Conservation (phyloP, 1,140 invertebrate species). For the Galleria mellonella region DNA sequence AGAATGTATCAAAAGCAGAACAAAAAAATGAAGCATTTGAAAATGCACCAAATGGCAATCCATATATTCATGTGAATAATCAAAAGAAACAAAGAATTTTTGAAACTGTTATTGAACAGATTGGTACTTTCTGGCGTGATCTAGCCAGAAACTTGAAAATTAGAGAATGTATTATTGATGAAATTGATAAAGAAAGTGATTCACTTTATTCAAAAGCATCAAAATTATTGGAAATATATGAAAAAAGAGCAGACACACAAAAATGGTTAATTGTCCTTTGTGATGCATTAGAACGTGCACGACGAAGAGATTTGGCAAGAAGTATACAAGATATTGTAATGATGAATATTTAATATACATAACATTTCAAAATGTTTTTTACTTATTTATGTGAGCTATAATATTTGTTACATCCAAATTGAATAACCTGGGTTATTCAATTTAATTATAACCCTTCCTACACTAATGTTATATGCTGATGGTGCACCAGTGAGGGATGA, state of each 20-base stretch:
- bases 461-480: no score
- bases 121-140: slow-evolving; percentile 74
- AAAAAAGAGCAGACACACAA: slow-evolving; percentile 40
- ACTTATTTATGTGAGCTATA: no score
- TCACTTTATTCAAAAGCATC: slow-evolving; percentile 25
- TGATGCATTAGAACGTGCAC: slow-evolving; percentile 45
- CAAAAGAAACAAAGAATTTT: slow-evolving; percentile 43
- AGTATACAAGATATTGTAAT: slow-evolving; percentile 40
- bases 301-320: slow-evolving; percentile 44
- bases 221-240: slow-evolving; percentile 34
- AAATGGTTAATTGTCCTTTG: slow-evolving; percentile 54
- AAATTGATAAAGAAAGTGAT: slow-evolving; percentile 50
- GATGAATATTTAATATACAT: slow-evolving; percentile 4
- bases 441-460: no score
- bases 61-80: slow-evolving; percentile 21
- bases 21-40: no score
- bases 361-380: no score
- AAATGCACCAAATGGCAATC: slow-evolving; percentile 8
- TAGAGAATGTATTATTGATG: slow-evolving; percentile 70
- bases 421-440: no score
- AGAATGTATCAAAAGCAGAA: no score
- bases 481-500: no score
- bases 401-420: no score
- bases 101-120: slow-evolving; percentile 47
- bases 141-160: slow-evolving; percentile 71